These are phyloP conservation scores for Sus cebifrons DNA, from an alignment of 2,797 vertebrate species.

Conservation along the genomic window DNA sequence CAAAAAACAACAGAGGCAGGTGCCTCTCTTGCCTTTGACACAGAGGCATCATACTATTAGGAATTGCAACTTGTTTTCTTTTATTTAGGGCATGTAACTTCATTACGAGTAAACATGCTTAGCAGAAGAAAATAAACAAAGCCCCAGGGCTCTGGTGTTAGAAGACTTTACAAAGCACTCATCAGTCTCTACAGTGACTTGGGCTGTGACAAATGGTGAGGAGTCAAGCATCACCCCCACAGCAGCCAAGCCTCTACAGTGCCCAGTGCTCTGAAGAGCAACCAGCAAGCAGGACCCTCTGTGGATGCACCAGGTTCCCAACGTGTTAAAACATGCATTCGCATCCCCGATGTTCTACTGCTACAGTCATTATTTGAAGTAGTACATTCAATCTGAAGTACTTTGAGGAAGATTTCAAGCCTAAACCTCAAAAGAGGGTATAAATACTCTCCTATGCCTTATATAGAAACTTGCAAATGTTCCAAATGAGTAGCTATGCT, in stretches of 20 bases:
- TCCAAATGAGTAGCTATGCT: neutral
- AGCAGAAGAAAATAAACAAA: slow-evolving; percentile 46
- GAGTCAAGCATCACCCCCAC: neutral
- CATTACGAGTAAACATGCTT: slow-evolving; percentile 51
- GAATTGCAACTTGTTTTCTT: slow-evolving; percentile 69
- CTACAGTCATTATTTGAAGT: neutral
- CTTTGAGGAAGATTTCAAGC: slow-evolving; percentile 17
- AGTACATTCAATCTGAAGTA: neutral
- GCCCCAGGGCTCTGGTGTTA: neutral
- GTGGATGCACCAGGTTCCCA: neutral
- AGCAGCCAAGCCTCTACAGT: neutral
- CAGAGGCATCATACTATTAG: neutral
- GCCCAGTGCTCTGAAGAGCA: neutral
- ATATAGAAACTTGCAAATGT: neutral
- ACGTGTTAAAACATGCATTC: neutral
- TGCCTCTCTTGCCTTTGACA: slow-evolving; percentile 7
- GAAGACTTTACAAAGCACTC: slow-evolving; percentile 37
- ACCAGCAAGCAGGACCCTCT: accelerated
- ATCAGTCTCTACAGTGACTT: neutral
- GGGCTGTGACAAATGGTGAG: neutral
- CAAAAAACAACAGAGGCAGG: slow-evolving; percentile 67
- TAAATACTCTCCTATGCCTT: neutral
- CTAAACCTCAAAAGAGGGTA: slow-evolving; percentile 26
- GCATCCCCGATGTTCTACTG: neutral
- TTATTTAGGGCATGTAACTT: slow-evolving; percentile 68